Base-by-base conservation (phyloP, 2,113 vertebrate species). In the Xiphophorus couchianus region DNA sequence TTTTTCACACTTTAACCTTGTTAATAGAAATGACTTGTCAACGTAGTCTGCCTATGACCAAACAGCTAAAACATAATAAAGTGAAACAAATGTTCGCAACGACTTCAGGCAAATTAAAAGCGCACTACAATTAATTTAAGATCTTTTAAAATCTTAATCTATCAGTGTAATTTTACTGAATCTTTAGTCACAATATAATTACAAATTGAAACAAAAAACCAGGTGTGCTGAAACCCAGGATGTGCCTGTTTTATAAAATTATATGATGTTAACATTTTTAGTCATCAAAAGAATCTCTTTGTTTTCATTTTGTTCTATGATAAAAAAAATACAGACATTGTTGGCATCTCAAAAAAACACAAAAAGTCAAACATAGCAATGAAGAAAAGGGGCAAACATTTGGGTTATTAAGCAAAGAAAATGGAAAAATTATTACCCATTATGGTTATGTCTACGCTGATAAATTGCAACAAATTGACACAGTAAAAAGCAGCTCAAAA, bases 11-110 rank as follows among this genome's bases (percentile, higher is more conserved):
- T 81, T 65, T 31, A 35, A 74, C 42, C 44, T 48, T 62, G 51
- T 84, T 71, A 76, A 81, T 60, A 10, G 60, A 37, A 65, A 75
- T 78, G 61, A 82, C 73, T 77, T 22, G 73, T 76, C 30, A 61
- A 13, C 66, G 42, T 37, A 27, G 29, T 73, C 60, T 62, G 51
- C 28, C 35, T 13, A 30, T 67, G 19, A 67, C 42, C 10, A 28
- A 4, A 72, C 65, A 28, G 33, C 6, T 42, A 17, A 3, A 65
- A 70, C 72, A 29, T 68, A 66, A 37, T 14, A 69, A 44, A 77
- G 35, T 35, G 58, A 69, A 69, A 35, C 1, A 27, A 33, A 54
- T 58, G 58, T 72, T 62, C 58, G 35, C 69, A 70, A 31, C 28
- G 72, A 48, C 62, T 73, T 14, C 12, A 12, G 33, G 60, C 35